These are phyloP conservation scores for Aphelenchoides avenae DNA, from an alignment of 1,140 invertebrate genomes.

Conservation along the genomic window DNA sequence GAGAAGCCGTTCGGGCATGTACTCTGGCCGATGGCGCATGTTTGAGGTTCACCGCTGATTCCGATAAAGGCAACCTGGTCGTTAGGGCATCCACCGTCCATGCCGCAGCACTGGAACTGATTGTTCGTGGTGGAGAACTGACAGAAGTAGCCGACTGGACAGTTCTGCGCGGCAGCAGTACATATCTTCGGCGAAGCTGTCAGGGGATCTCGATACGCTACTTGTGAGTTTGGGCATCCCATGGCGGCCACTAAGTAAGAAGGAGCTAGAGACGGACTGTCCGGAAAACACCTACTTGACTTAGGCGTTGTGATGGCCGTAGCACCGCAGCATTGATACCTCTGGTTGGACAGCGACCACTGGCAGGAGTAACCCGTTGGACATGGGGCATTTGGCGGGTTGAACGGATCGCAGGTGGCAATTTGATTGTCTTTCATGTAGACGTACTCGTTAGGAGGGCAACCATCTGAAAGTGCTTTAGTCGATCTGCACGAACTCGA, in stretches of 20 bases:
- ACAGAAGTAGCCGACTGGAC: constrained; percentile 55
- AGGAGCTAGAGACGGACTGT: background rate
- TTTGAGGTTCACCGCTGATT: constrained; percentile 57
- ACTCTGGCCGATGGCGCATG: constrained; percentile 54
- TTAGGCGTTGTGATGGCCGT: constrained; percentile 56
- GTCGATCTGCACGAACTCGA: too few relatives aligned
- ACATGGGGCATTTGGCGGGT: constrained; percentile 57
- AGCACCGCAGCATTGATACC: constrained; percentile 57
- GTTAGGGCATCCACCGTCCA: constrained; percentile 57
- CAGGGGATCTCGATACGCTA: constrained; percentile 50
- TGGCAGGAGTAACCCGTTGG: constrained; percentile 56
- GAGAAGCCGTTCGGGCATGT: constrained; percentile 57
- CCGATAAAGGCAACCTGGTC: constrained; percentile 58
- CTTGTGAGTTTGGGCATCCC: constrained; percentile 52
- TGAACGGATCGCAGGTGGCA: constrained; percentile 58
- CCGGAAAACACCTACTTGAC: too few relatives aligned
- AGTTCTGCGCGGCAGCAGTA: constrained; percentile 57
- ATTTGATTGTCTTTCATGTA: constrained; percentile 59
- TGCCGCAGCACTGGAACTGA: constrained; percentile 59
- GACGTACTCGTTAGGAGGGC: constrained; percentile 57
- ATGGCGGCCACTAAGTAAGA: constrained; percentile 40
- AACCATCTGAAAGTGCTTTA: constrained; percentile 50
- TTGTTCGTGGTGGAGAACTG: constrained; percentile 54
- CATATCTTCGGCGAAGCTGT: constrained; percentile 55
- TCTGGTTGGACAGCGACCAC: constrained; percentile 57